Evolutionary conservation across 2,797 vertebrate species (phyloP).

Genomic region (Acrossocheilus fasciatus): DNA sequence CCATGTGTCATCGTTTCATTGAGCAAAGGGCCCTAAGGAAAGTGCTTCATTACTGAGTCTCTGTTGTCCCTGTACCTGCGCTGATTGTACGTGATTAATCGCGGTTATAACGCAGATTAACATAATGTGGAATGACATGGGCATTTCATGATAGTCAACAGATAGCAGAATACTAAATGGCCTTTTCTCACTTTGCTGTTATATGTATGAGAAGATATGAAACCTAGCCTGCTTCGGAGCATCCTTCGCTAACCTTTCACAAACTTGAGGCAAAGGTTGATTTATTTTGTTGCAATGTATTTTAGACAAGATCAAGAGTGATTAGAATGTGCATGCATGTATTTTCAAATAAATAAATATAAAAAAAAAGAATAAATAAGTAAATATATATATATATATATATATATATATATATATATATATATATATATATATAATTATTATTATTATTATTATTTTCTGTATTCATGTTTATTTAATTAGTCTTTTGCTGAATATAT

Average conservation of each 20-base stretch:
- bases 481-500: too few relatives aligned
- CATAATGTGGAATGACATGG: slow-evolving; percentile 37
- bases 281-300: neutral
- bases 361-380: too few relatives aligned
- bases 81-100: slow-evolving; percentile 51
- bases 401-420: too few relatives aligned
- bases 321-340: neutral
- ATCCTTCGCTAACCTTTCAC: neutral
- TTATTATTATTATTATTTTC: too few relatives aligned
- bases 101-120: slow-evolving; percentile 36
- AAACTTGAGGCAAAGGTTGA: neutral
- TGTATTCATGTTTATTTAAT: too few relatives aligned
- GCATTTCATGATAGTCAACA: slow-evolving; percentile 13
- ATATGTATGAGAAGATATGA: neutral
- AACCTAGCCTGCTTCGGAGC: neutral
- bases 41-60: slow-evolving; percentile 52
- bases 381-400: too few relatives aligned
- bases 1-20: slow-evolving; percentile 56
- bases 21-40: slow-evolving; percentile 51
- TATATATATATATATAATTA: too few relatives aligned
- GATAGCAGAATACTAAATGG: slow-evolving; percentile 7
- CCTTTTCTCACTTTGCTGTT: neutral
- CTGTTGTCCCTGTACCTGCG: slow-evolving; percentile 43
- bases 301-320: neutral
- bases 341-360: too few relatives aligned